Conservation (phyloP, 2,888 invertebrate species). For the Oscheius sp. region DNA sequence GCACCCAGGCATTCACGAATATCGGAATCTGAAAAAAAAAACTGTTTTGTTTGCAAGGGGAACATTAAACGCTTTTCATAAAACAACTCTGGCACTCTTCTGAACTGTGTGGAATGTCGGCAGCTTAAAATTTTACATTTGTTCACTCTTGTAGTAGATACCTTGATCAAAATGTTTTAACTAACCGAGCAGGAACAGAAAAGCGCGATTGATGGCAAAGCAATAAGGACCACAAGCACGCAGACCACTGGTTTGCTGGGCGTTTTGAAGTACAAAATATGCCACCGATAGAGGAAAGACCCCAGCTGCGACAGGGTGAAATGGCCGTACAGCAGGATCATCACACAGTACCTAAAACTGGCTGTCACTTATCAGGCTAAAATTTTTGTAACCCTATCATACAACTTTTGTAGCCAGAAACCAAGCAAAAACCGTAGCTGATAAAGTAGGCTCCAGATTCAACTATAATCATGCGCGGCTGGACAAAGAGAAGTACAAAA, state of each 20-base stretch:
- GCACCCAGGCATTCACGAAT: too few species aligned
- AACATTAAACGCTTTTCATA: too few species aligned
- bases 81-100: too few species aligned
- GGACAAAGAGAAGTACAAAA: background rate
- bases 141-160: background rate
- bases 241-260: background rate
- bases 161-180: background rate
- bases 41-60: too few species aligned
- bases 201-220: background rate
- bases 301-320: background rate
- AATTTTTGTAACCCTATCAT: background rate
- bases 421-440: background rate
- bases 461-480: background rate
- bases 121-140: background rate
- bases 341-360: background rate
- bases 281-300: constrained; percentile 6
- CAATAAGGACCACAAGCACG: background rate
- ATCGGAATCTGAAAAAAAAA: too few species aligned
- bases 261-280: background rate
- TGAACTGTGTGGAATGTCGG: background rate
- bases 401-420: background rate
- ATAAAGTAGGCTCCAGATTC: background rate
- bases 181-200: background rate
- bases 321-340: background rate
- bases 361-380: too few species aligned